Evolutionary conservation across 1,140 invertebrate species (phyloP).

Genomic region (Orchesella cincta): DNA sequence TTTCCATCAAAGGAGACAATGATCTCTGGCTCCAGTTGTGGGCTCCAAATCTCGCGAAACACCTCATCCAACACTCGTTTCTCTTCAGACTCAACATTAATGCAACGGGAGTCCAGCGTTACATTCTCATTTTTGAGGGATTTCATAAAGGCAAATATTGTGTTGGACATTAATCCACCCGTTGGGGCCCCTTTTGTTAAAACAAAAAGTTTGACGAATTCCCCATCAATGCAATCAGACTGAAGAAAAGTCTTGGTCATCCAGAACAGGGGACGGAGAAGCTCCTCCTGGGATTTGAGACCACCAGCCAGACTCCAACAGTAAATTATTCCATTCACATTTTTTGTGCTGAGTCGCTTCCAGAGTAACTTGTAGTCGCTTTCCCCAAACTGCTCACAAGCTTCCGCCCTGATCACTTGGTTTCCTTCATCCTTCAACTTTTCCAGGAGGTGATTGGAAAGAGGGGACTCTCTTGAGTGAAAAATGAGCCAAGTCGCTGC

Average conservation of each 20-base stretch:
- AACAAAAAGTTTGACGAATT: too few relatives aligned
- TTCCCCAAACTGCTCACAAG: too few relatives aligned
- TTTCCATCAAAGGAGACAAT: neutral
- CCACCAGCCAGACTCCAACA: neutral
- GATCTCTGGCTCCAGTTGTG: neutral
- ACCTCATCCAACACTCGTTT: neutral
- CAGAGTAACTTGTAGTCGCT: too few relatives aligned
- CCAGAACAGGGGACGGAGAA: neutral
- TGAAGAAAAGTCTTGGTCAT: neutral
- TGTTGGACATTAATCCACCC: too few relatives aligned
- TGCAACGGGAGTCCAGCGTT: neutral
- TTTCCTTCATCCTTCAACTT: too few relatives aligned
- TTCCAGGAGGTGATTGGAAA: too few relatives aligned
- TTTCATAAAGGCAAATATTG: neutral
- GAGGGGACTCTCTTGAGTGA: too few relatives aligned
- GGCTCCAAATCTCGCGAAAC: neutral
- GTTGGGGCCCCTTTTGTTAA: neutral
- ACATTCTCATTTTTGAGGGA: neutral
- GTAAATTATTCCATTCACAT: constrained; percentile 7
- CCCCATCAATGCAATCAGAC: neutral
- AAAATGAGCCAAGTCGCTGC: too few relatives aligned
- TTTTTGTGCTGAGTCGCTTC: too few relatives aligned
- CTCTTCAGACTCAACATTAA: too few relatives aligned
- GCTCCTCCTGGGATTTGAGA: neutral
- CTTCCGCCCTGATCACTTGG: too few relatives aligned